These are phyloP conservation scores for Tapirus indicus DNA, from an alignment of 2,797 vertebrate genomes.

Conservation along the genomic window DNA sequence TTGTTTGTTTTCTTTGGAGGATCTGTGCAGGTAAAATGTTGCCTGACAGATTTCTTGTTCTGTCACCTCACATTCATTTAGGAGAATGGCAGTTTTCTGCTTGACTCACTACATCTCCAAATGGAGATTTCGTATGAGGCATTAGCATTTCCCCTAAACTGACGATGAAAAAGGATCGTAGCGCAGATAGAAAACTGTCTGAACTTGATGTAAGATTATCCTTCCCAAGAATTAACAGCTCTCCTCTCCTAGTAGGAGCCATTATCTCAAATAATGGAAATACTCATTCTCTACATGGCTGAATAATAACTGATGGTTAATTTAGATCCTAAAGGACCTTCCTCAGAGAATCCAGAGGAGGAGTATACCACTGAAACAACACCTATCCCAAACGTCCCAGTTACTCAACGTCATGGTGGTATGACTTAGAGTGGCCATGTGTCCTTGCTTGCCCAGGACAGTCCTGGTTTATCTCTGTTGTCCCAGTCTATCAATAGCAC, in stretches of 20 bases:
- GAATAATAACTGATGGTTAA: conserved; percentile 69
- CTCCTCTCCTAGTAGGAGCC: background rate
- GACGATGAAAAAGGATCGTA: conserved; percentile 29
- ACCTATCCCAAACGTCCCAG: conserved; percentile 57
- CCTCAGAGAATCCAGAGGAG: conserved; percentile 36
- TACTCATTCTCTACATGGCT: background rate
- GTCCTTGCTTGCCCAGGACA: background rate
- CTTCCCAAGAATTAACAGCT: conserved; percentile 52
- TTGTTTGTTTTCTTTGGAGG: background rate
- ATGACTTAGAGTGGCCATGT: background rate
- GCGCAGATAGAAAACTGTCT: conserved; percentile 63
- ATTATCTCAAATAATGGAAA: conserved; percentile 18
- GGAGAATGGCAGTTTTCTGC: background rate
- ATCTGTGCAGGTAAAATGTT: background rate
- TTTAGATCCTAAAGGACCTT: conserved; percentile 68
- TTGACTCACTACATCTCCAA: background rate
- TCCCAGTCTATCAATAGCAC: background rate
- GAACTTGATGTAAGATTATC: background rate
- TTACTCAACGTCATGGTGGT: background rate
- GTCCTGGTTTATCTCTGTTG: background rate
- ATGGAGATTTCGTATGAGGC: background rate
- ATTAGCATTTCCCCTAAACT: conserved; percentile 48
- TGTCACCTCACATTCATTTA: background rate
- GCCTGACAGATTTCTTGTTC: background rate
- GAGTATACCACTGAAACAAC: background rate